These are phyloP conservation scores for Mesorhabditis belari DNA, from an alignment of 2,888 invertebrate genomes.

Conservation along the genomic window DNA sequence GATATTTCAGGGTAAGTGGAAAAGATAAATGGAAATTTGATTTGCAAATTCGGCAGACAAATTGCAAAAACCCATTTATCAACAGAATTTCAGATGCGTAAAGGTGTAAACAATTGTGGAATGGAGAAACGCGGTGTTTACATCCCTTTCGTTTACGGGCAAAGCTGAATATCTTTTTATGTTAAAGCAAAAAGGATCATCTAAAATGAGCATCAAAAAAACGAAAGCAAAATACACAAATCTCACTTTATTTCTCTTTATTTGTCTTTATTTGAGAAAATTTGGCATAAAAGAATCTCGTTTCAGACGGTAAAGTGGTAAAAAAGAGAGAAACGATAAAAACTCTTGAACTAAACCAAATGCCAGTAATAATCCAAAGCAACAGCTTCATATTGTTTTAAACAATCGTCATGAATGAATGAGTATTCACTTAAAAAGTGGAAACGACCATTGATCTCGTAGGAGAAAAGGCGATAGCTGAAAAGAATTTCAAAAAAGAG, in stretches of 20 bases:
- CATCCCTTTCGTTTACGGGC: not conserved
- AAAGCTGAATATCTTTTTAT: not conserved
- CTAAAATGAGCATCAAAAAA: not conserved
- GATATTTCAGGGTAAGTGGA: not conserved
- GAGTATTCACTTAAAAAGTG: not conserved
- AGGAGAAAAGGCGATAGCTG: not conserved
- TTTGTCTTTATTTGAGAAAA: no score
- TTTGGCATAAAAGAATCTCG: no score
- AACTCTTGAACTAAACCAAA: not conserved
- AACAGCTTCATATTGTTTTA: not conserved
- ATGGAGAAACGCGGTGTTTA: not conserved
- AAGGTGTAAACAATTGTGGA: not conserved
- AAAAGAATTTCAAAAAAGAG: no score
- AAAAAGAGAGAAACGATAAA: not conserved
- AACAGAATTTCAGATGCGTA: not conserved
- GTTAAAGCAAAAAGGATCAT: not conserved
- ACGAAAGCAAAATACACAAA: no score
- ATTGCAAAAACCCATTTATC: no score
- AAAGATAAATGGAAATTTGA: no score
- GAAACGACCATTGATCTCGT: not conserved
- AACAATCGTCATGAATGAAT: not conserved
- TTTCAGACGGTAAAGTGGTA: not conserved
- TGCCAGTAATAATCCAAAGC: not conserved
- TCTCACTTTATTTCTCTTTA: no score
- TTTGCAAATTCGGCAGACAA: no score